Percentiles rank a stretch among this genome's conserved stretches.
Evolutionary conservation across 2,888 invertebrate genomes (phyloP).

Genomic region (Parnassius orleans): DNA sequence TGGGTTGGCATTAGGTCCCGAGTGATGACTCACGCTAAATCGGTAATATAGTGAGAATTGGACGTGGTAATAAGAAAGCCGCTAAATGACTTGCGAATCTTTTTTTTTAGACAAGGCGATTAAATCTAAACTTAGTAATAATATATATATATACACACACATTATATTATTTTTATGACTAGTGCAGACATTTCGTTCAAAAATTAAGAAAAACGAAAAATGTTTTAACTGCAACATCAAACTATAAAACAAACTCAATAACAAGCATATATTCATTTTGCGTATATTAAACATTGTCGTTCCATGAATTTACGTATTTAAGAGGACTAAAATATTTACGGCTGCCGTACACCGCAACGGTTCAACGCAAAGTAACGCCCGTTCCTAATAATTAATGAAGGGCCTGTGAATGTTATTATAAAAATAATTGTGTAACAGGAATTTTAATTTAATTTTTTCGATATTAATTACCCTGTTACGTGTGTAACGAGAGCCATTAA

Average conservation of each 20-base stretch:
- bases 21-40: slow-evolving; percentile 27
- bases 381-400: slow-evolving; percentile 22
- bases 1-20: slow-evolving; percentile 12
- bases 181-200: no score
- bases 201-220: no score
- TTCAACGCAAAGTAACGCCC: slow-evolving; percentile 8
- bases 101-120: slow-evolving; percentile 11
- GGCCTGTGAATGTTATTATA: slow-evolving; percentile 14
- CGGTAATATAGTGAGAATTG: slow-evolving; percentile 24
- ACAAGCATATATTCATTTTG: no score
- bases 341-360: slow-evolving; percentile 8
- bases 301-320: slow-evolving; percentile 21
- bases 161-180: no score
- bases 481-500: slow-evolving; percentile 23
- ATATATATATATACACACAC: no score
- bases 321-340: slow-evolving; percentile 16
- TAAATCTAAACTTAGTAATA: no score
- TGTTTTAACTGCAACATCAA: no score
- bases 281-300: slow-evolving; percentile 3
- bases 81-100: slow-evolving; percentile 5
- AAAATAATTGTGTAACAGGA: slow-evolving; percentile 23
- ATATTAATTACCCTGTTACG: slow-evolving; percentile 20
- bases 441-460: slow-evolving; percentile 24
- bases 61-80: slow-evolving; percentile 22
- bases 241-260: no score